Evolutionary conservation across 2,888 invertebrate genomes (phyloP).

Genomic region (Drosophila meridiana): DNA sequence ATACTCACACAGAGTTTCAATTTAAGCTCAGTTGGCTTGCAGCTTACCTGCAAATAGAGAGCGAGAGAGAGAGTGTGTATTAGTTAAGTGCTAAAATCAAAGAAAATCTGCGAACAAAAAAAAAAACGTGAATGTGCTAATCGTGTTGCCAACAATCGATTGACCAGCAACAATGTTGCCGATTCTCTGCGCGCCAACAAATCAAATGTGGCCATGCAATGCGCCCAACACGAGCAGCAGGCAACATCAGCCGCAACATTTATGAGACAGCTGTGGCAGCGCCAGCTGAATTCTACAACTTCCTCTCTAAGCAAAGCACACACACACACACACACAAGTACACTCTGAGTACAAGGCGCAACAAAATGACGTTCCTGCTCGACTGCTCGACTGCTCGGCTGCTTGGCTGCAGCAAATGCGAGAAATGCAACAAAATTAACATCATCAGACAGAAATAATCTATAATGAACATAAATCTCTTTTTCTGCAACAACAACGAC

Average conservation of each 20-base stretch:
- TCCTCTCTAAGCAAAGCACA: constrained; percentile 53
- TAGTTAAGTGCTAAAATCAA: constrained; percentile 18
- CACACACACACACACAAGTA: constrained; percentile 19
- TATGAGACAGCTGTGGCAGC: constrained; percentile 71
- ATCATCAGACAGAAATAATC: constrained; percentile 81
- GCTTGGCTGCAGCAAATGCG: constrained; percentile 67
- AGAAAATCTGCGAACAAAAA: constrained; percentile 22
- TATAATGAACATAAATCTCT: constrained; percentile 81
- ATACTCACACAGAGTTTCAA: constrained; percentile 61
- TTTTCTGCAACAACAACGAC: constrained; percentile 46
- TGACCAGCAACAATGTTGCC: constrained; percentile 71
- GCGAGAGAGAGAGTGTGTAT: neutral
- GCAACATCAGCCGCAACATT: constrained; percentile 61
- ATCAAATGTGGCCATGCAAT: constrained; percentile 72
- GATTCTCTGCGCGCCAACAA: constrained; percentile 66
- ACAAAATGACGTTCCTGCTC: constrained; percentile 36
- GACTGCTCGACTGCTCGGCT: constrained; percentile 18
- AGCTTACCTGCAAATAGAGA: constrained; percentile 58
- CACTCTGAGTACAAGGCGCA: constrained; percentile 31
- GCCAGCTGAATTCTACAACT: constrained; percentile 63
- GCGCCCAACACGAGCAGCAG: constrained; percentile 40
- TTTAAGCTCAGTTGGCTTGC: constrained; percentile 48
- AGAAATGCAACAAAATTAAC: constrained; percentile 81
- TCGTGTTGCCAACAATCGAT: constrained; percentile 59
- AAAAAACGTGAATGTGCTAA: constrained; percentile 35